These are phyloP conservation scores for Oligia strigilis DNA, from an alignment of 2,888 invertebrate genomes.

Conservation along the genomic window DNA sequence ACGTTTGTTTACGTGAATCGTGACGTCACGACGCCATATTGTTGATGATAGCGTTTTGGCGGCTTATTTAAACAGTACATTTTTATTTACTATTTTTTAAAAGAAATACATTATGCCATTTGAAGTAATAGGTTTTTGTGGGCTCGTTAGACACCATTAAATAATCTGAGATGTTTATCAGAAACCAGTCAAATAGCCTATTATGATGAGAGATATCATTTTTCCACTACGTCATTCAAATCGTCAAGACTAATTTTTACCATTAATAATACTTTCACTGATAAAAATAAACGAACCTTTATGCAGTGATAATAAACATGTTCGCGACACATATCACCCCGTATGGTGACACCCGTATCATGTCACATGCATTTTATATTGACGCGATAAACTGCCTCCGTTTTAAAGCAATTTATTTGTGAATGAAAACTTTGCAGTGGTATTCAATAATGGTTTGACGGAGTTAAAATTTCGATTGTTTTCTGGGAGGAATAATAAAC, in stretches of 20 bases:
- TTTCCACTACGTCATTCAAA: not conserved
- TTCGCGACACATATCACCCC: constrained; percentile 43
- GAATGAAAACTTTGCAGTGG: constrained; percentile 16
- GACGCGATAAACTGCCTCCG: constrained; percentile 41
- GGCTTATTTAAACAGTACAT: too few relatives aligned
- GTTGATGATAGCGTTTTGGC: too few relatives aligned
- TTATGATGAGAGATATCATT: not conserved
- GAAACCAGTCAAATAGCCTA: too few relatives aligned
- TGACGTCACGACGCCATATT: too few relatives aligned
- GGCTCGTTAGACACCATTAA: too few relatives aligned
- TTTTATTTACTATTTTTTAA: too few relatives aligned
- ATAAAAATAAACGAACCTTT: not conserved
- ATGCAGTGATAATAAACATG: constrained; percentile 39
- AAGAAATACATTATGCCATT: too few relatives aligned
- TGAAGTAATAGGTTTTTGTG: too few relatives aligned
- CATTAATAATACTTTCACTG: constrained; percentile 41
- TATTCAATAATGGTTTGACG: constrained; percentile 10
- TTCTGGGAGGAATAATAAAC: not conserved
- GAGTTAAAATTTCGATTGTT: not conserved
- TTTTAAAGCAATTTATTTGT: constrained; percentile 14
- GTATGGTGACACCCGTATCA: constrained; percentile 58
- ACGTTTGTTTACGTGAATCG: too few relatives aligned
- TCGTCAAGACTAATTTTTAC: not conserved
- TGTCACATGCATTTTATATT: constrained; percentile 46
- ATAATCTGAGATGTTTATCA: too few relatives aligned